These are phyloP conservation scores for Cerceris rybyensis DNA, from an alignment of 2,888 invertebrate genomes.

Conservation along the genomic window DNA sequence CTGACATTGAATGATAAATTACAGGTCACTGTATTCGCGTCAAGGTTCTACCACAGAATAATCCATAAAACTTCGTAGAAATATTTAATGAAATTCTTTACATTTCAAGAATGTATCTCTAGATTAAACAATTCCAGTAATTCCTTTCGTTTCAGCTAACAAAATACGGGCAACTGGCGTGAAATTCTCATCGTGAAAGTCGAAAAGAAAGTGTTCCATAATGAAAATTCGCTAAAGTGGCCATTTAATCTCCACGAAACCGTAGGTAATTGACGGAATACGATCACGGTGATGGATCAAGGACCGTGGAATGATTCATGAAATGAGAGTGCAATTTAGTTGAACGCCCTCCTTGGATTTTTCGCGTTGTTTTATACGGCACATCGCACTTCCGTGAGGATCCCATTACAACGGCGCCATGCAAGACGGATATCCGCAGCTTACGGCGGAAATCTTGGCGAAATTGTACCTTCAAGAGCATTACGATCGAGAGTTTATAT, in stretches of 20 bases:
- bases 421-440: conserved; percentile 58
- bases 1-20: too few species aligned
- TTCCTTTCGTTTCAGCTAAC: too few species aligned
- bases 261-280: conserved; percentile 29
- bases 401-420: conserved; percentile 59
- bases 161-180: too few species aligned
- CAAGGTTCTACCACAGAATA: too few species aligned
- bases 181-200: too few species aligned
- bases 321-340: conserved; percentile 49
- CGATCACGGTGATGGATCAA: conserved; percentile 24
- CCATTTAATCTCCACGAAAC: conserved; percentile 30
- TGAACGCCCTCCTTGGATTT: conserved; percentile 35
- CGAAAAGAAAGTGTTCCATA: neutral
- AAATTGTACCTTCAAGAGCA: conserved; percentile 63
- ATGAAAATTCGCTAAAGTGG: conserved; percentile 30
- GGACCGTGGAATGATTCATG: conserved; percentile 40
- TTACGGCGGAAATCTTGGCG: conserved; percentile 58
- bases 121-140: too few species aligned
- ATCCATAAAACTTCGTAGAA: too few species aligned
- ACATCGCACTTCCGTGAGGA: conserved; percentile 48
- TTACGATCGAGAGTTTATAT: conserved; percentile 56
- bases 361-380: conserved; percentile 28
- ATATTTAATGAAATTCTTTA: too few species aligned
- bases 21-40: too few species aligned
- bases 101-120: too few species aligned